These are phyloP conservation scores for Cheilosia pagana DNA, from an alignment of 2,888 invertebrate genomes.

Conservation along the genomic window DNA sequence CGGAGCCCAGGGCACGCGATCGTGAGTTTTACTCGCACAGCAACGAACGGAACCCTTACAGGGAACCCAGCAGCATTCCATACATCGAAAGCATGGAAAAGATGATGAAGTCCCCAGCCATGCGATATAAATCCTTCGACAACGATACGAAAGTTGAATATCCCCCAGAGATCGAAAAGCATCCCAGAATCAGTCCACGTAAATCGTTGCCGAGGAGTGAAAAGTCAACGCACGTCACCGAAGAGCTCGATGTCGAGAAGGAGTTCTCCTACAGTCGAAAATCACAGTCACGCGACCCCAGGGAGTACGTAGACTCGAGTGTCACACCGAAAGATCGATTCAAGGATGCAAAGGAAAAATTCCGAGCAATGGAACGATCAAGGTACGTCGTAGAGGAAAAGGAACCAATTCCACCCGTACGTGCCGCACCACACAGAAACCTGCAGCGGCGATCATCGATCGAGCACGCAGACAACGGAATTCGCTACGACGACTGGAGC, in stretches of 20 bases:
- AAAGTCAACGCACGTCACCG: conserved; percentile 71
- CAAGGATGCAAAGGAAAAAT: conserved; percentile 94
- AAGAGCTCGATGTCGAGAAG: conserved; percentile 74
- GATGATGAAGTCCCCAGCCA: conserved; percentile 83
- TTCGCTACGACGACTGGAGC: conserved; percentile 81
- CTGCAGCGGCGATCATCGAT: conserved; percentile 78
- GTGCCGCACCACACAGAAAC: conserved; percentile 65
- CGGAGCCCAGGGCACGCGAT: conserved; percentile 65
- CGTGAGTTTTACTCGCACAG: conserved; percentile 79
- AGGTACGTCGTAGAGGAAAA: conserved; percentile 85
- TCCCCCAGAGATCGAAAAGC: conserved; percentile 61
- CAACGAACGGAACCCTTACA: conserved; percentile 82
- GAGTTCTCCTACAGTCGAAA: conserved; percentile 75
- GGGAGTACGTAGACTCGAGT: conserved; percentile 68
- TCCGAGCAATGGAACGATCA: conserved; percentile 88
- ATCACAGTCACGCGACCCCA: conserved; percentile 63
- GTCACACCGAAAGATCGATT: conserved; percentile 91
- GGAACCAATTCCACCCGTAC: conserved; percentile 56
- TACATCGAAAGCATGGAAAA: conserved; percentile 83
- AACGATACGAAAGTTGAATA: conserved; percentile 68
- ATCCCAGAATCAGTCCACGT: conserved; percentile 77
- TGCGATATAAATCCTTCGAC: conserved; percentile 82
- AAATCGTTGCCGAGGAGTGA: conserved; percentile 76
- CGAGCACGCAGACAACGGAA: conserved; percentile 76
- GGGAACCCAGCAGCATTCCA: conserved; percentile 83